Evolutionary conservation across 2,888 invertebrate genomes (phyloP).

Genomic region (Erebia ligea): DNA sequence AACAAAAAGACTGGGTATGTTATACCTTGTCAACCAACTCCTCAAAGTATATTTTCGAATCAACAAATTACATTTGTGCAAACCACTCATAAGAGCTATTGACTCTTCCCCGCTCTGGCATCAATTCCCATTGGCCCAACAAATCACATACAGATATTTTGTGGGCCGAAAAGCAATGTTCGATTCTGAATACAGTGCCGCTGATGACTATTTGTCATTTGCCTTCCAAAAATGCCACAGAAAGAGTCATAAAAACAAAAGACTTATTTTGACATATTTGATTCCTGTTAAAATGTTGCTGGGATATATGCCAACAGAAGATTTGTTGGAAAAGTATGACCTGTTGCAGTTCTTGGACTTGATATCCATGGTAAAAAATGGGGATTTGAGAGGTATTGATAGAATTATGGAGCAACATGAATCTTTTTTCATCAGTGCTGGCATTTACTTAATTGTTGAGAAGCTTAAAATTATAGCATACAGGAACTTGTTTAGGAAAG

Average conservation of each 20-base stretch:
- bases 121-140: constrained; percentile 94
- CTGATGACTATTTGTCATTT: constrained; percentile 95
- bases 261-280: constrained; percentile 96
- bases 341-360: constrained; percentile 95
- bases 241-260: constrained; percentile 92
- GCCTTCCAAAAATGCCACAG: constrained; percentile 96
- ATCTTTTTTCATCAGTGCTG: constrained; percentile 96
- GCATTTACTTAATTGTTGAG: constrained; percentile 98
- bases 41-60: constrained; percentile 97
- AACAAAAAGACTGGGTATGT: constrained; percentile 98
- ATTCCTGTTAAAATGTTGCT: constrained; percentile 98
- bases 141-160: constrained; percentile 98
- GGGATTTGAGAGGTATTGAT: constrained; percentile 93
- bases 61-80: constrained; percentile 93
- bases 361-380: constrained; percentile 93
- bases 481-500: constrained; percentile 97
- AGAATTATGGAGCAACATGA: constrained; percentile 93
- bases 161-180: constrained; percentile 99
- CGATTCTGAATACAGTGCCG: constrained; percentile 96
- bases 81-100: constrained; percentile 97
- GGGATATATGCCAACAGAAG: constrained; percentile 95
- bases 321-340: constrained; percentile 93
- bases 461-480: constrained; percentile 97
- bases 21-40: constrained; percentile 97
- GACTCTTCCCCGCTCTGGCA: constrained; percentile 96